A percentile compares a stretch with the other conserved stretches of the same genome.
Evolutionary conservation across 1,140 invertebrate genomes (phyloP).

Genomic region (Coptotermes formosanus): DNA sequence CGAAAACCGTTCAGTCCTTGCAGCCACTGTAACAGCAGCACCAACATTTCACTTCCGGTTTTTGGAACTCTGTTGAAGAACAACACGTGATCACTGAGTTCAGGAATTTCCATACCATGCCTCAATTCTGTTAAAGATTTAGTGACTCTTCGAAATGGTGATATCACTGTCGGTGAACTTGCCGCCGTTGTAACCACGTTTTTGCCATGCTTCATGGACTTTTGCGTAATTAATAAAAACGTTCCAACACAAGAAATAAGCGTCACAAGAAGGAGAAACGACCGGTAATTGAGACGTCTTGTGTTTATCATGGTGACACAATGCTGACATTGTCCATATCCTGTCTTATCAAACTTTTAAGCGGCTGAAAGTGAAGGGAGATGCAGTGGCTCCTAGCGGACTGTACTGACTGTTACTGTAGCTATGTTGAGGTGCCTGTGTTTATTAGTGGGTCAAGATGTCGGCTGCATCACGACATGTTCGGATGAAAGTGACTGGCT

Average conservation of each 20-base stretch:
- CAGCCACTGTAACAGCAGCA: conserved; percentile 61
- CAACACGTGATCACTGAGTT: conserved; percentile 52
- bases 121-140: conserved; percentile 56
- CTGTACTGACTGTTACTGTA: too few relatives aligned
- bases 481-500: not conserved
- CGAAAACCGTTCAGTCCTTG: conserved; percentile 61
- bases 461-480: not conserved
- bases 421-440: not conserved
- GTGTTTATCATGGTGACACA: not conserved
- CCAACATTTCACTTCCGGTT: conserved; percentile 63
- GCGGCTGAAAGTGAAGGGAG: not conserved
- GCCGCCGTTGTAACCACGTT: not conserved
- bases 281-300: not conserved
- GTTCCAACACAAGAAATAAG: not conserved
- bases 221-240: not conserved
- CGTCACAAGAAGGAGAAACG: not conserved
- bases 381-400: not conserved
- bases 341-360: not conserved
- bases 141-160: conserved; percentile 44
- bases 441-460: not conserved
- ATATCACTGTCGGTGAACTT: not conserved
- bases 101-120: not conserved
- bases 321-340: not conserved
- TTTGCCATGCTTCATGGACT: not conserved
- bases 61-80: conserved; percentile 66